Base-by-base conservation (phyloP, 2,888 invertebrate genomes). In the Ctena decussata region DNA sequence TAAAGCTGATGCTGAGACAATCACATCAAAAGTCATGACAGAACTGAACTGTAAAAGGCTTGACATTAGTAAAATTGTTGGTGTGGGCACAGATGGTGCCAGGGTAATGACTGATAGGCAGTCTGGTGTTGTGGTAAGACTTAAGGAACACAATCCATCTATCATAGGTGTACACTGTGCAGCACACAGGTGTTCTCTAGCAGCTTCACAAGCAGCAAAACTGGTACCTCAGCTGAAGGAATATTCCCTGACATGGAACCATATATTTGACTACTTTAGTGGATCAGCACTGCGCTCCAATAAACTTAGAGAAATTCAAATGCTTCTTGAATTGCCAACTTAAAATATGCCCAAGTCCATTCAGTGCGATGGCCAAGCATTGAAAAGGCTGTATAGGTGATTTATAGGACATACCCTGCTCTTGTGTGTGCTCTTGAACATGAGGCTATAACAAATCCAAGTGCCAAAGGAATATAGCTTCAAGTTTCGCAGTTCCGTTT, bases 301-400 rank as follows among this genome's bases (percentile, higher is more conserved):
- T 70, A 80, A 70, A 65, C 57, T 90, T 21, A 30, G 75, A 39
- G 82, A 70, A 32, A 85, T 87, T 12, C 86, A 86, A 39, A 30
- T n/a, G 1, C 21, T 84, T 3, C 44, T 87, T n/a, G 41, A 86
- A n/a, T 49, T 86, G 11, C 89, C 86, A 30, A 2, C 60, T 60
- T 83, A 27, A 87, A 82, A 60, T 86, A 71, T 71, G 79, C 85
- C 37, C 80, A 87, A 35, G 65, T 89, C 3, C 84, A 89, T 41
- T 86, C 86, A 35, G 85, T 87, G 0, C 57, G 84, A 12, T 89
- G 87, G 89, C 46, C 84, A 12, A 85, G 85, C 72, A n/a, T 89
- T 37, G 84, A 89, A n/a, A 57, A 70, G 32, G 83, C 85, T 30
- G 84, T 90, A 24, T 21, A 74, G 35, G 82, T 80, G 0, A 57